These are phyloP conservation scores for Asarcornis scutulata DNA, from an alignment of 2,113 vertebrate species.

Conservation along the genomic window DNA sequence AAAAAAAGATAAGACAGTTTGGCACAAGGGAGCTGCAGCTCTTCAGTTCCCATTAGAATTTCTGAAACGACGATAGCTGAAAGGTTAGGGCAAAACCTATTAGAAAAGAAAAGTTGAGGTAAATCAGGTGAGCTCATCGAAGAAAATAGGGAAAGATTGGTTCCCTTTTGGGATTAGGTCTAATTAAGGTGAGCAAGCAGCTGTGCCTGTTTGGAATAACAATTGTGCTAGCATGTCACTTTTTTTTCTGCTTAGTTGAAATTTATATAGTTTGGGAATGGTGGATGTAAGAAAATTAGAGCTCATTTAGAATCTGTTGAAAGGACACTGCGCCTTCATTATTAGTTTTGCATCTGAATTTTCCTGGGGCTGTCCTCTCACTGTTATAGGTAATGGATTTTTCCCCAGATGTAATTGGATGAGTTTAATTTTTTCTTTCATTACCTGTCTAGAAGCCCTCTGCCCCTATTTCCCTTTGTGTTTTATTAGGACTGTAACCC, in stretches of 20 bases:
- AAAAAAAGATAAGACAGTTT: conserved; percentile 23
- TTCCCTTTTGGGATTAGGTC: conserved; percentile 86
- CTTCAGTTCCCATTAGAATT: conserved; percentile 77
- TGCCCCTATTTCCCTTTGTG: conserved; percentile 86
- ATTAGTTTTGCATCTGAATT: conserved; percentile 91
- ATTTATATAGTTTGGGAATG: conserved; percentile 90
- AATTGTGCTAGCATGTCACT: conserved; percentile 87
- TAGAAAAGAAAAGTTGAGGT: conserved; percentile 85
- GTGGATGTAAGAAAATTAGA: conserved; percentile 88
- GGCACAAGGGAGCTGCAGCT: conserved; percentile 42
- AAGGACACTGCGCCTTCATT: conserved; percentile 86
- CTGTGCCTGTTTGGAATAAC: conserved; percentile 87
- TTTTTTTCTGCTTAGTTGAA: conserved; percentile 89
- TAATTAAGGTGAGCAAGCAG: conserved; percentile 89
- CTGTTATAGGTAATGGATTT: conserved; percentile 89
- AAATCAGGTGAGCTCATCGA: conserved; percentile 83
- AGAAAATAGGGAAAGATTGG: conserved; percentile 82
- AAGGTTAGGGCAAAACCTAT: conserved; percentile 85
- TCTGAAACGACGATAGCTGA: conserved; percentile 77
- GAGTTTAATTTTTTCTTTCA: conserved; percentile 91
- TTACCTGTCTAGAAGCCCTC: conserved; percentile 86
- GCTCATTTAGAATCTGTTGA: conserved; percentile 88
- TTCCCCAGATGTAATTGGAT: conserved; percentile 88
- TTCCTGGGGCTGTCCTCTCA: conserved; percentile 86
- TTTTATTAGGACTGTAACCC: conserved; percentile 89